Conservation (phyloP, 2,888 invertebrate species). For the Mechanitis mazaeus region DNA sequence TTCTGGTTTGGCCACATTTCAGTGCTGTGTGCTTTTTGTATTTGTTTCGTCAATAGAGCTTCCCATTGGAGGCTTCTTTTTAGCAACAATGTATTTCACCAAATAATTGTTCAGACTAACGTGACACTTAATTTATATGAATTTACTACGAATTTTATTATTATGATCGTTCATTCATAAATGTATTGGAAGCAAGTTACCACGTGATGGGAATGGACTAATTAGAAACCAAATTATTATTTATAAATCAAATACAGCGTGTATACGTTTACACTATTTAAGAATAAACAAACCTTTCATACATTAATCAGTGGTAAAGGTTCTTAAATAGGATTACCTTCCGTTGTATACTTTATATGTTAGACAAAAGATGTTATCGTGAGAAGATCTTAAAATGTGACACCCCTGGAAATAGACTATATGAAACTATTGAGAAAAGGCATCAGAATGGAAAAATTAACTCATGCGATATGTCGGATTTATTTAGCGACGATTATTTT, state of each 20-base stretch:
- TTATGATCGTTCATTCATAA: constrained; percentile 2
- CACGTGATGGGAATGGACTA: background rate
- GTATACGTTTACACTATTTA: background rate
- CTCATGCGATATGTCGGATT: constrained; percentile 58
- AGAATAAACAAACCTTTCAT: background rate
- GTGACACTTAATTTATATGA: constrained; percentile 6
- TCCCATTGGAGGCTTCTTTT: constrained; percentile 18
- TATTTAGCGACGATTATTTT: constrained; percentile 30
- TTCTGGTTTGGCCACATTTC: constrained; percentile 30
- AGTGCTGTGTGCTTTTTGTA: constrained; percentile 19
- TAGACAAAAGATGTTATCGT: constrained; percentile 37
- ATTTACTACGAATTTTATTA: constrained; percentile 9
- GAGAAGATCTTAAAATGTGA: constrained; percentile 47
- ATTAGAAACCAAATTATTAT: background rate
- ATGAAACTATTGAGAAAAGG: constrained; percentile 56
- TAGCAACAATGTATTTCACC: constrained; percentile 17
- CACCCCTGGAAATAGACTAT: constrained; percentile 52
- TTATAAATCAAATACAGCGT: background rate
- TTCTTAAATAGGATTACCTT: constrained; percentile 10
- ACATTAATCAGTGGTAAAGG: constrained; percentile 4
- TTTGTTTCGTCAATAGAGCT: constrained; percentile 19
- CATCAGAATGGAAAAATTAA: constrained; percentile 69
- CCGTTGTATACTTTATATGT: constrained; percentile 5
- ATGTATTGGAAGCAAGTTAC: background rate
- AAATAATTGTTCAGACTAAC: constrained; percentile 13